Evolutionary conservation across 92 coral and sea anemone genomes (phyloP), one percentile per base, ranked within the genome.

Genomic region (Chrysogorgia sp.): DNA sequence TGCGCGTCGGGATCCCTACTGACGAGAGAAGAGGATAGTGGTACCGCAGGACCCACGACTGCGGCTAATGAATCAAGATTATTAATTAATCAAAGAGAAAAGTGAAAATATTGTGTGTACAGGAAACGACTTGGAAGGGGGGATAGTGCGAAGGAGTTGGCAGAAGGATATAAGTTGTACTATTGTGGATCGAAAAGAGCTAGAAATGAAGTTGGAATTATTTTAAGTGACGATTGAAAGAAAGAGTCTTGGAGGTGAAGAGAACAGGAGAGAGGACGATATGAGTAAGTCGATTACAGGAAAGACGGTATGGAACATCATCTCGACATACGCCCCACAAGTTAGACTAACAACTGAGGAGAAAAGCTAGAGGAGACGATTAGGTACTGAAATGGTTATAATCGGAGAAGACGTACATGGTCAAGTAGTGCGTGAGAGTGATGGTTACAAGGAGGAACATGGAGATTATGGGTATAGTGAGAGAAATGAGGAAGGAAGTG

Each of bases 361-460:
- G 53, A 47, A 47, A 15, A 47, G n/a, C n/a, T 47, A 15, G 53
- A 47, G n/a, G 14, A 47, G 2, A 6, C 15, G 53, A 47, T 47
- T 15, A n/a, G 53, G 2, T n/a, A n/a, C n/a, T n/a, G n/a, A n/a
- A n/a, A 47, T 47, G 15, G 10, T 47, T 15, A 12, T n/a, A 47
- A 47, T 15, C 15, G 53, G n/a, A n/a, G 15, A 47, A 47, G 76
- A 47, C 56, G 41, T 45, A 21, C 41, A 70, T 45, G 76, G 76
- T 33, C 76, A 70, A 35, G 33, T 45, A 1, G 60, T 32, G 34
- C 3, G 31, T 9, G 45, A 64, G n/a, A 22, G 23, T 17, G 71
- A 17, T 70, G 76, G 76, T 19, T 70, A 29, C 56, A 21, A 70
- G 22, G 34, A 15, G 45, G 45, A 41, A 29, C 60, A 64, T 34